Evolutionary conservation across 2,797 vertebrate species (phyloP).

Genomic region (Lutra lutra): DNA sequence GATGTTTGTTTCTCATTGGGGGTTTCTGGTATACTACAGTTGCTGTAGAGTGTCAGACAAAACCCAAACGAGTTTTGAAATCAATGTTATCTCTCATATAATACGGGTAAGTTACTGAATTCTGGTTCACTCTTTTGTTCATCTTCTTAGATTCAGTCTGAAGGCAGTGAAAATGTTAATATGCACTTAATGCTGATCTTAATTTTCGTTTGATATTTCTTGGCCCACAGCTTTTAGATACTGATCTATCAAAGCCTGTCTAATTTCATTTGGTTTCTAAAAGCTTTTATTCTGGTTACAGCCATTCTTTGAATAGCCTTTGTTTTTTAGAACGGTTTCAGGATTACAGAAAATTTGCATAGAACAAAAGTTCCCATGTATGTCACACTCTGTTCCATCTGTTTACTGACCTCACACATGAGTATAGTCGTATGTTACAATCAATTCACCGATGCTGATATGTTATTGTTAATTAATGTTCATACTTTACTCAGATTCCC

Average conservation of each 20-base stretch:
- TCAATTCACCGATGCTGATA: not conserved
- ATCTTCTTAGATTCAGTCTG: conserved; percentile 20
- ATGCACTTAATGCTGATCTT: not conserved
- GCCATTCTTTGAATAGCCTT: not conserved
- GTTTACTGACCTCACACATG: not conserved
- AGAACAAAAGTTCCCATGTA: not conserved
- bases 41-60: not conserved
- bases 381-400: not conserved
- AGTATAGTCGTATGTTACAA: not conserved
- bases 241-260: conserved; percentile 10
- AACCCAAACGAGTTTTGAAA: conserved; percentile 45
- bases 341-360: not conserved
- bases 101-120: not conserved
- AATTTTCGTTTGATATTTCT: conserved; percentile 54
- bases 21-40: not conserved
- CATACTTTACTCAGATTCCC: not conserved
- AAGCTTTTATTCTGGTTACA: conserved; percentile 56
- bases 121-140: not conserved
- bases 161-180: conserved; percentile 52
- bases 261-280: conserved; percentile 67
- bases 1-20: conserved; percentile 6
- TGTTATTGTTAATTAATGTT: not conserved
- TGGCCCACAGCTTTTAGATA: not conserved
- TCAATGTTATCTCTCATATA: not conserved
- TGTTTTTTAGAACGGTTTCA: conserved; percentile 13